A percentile compares a stretch with the other conserved stretches of the same genome.
These are phyloP conservation scores for Odontomyia ornata DNA, from an alignment of 2,888 invertebrate genomes.

Conservation along the genomic window DNA sequence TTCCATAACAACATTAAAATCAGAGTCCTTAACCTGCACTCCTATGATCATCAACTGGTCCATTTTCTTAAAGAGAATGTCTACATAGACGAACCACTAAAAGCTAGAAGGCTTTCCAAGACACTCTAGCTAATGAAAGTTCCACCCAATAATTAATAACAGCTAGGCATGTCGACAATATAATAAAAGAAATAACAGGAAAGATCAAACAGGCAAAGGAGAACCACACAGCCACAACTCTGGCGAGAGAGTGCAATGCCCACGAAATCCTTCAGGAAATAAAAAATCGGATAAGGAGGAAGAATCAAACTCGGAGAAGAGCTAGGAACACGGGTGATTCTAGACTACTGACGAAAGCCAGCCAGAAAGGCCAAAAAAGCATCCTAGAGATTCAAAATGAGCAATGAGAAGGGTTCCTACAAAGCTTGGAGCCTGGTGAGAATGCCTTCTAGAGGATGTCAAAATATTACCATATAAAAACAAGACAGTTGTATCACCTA, in stretches of 20 bases:
- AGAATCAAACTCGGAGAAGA: too few species aligned
- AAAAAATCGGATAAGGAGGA: not conserved
- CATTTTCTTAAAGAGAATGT: not conserved
- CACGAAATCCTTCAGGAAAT: slow-evolving; percentile 12
- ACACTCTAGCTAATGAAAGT: not conserved
- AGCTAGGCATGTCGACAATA: not conserved
- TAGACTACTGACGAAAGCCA: not conserved
- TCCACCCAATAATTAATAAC: not conserved
- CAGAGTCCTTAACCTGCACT: not conserved
- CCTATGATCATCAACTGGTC: not conserved
- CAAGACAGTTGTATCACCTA: not conserved
- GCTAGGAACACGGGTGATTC: too few species aligned
- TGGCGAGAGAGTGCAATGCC: not conserved
- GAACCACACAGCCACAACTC: not conserved
- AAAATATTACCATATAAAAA: not conserved
- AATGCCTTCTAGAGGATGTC: too few species aligned
- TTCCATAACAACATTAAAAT: not conserved
- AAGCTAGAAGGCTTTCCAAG: slow-evolving; percentile 1
- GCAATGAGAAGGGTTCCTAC: too few species aligned
- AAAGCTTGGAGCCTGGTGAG: too few species aligned
- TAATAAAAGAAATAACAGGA: not conserved
- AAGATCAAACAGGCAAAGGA: not conserved
- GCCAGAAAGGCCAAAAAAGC: not conserved
- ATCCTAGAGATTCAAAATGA: not conserved
- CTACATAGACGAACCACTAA: not conserved